Evolutionary conservation across 2,797 vertebrate genomes (phyloP), one percentile per base, ranked within the genome.

Genomic region (Betta splendens): DNA sequence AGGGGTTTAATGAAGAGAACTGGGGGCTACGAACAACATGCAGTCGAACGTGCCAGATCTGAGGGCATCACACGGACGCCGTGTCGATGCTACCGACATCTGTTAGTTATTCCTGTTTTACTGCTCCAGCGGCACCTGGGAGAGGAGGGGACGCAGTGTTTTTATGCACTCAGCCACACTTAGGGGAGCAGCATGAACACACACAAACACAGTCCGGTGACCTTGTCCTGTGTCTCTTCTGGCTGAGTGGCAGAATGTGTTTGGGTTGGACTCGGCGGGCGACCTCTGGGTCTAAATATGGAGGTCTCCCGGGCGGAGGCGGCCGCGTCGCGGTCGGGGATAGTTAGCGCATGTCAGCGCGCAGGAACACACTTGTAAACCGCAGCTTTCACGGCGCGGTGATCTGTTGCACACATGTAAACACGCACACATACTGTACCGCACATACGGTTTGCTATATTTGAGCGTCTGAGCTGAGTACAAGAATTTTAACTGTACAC

Each of bases 251-350:
- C 35, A 67, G 58, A 77, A 72, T 66, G 67, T 77, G 75, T 83
- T 79, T 82, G 70, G 82, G 69, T 80, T 80, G 69, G 64, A 80
- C 74, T 64, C 79, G 52, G 81, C 72, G 39, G 72, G 75, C 60
- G 63, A 67, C 75, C 76, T 76, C 75, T 37, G 68, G 77, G 82
- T 80, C 85, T 84, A 79, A 89, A 86, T 77, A 80, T 36, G 48
- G 80, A 64, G 80, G 51, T 64, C 65, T 79, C 82, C 58, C 18
- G 22, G 79, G 74, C 81, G 74, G 75, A 85, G 64, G 61, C 64
- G 22, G 77, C 75, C 83, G 67, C 83, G 75, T 17, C 67, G 64
- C 54, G 22, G 72, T 63, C 9, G 11, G 64, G 57, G 77, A 65
- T 74, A 69, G 74, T 83, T 72, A 77, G 65, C 39, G 47, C 71